These are phyloP conservation scores for Cynodonichthys magdalenae DNA, from an alignment of 2,797 vertebrate genomes.

Conservation along the genomic window DNA sequence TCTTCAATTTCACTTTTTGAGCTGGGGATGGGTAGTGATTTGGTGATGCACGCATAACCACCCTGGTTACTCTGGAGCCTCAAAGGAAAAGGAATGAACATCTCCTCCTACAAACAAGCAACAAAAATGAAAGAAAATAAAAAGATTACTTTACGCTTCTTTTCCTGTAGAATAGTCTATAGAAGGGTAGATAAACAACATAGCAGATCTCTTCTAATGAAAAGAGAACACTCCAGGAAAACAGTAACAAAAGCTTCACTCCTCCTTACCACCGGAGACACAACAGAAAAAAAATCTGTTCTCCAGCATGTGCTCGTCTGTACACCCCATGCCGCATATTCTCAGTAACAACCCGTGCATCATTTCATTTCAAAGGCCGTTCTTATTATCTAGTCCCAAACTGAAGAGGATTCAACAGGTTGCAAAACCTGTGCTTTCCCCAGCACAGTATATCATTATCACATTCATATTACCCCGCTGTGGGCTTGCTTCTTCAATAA, in stretches of 20 bases:
- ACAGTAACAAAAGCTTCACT: constrained; percentile 30
- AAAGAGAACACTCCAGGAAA: constrained; percentile 16
- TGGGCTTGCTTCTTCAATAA: constrained; percentile 57
- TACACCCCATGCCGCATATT: constrained; percentile 35
- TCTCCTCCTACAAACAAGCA: constrained; percentile 67
- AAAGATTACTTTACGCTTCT: neutral
- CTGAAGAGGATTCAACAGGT: constrained; percentile 56
- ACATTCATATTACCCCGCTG: constrained; percentile 49
- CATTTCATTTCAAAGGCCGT: constrained; percentile 55
- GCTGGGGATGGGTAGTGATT: constrained; percentile 72
- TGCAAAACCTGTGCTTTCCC: constrained; percentile 42
- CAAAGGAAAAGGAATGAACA: constrained; percentile 76
- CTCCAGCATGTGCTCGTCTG: constrained; percentile 39
- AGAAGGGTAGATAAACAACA: neutral
- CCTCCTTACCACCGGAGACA: constrained; percentile 23
- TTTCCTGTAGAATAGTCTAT: neutral
- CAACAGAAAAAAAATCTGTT: constrained; percentile 34
- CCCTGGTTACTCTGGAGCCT: constrained; percentile 72
- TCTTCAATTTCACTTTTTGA: constrained; percentile 81
- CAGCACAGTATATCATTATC: constrained; percentile 61
- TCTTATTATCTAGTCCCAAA: constrained; percentile 39
- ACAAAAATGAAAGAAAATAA: neutral
- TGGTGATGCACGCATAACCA: constrained; percentile 70
- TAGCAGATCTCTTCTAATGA: neutral
- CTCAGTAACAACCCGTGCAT: constrained; percentile 53